These are phyloP conservation scores for Meteorus sp. DNA, from an alignment of 1,140 invertebrate species.

Conservation along the genomic window DNA sequence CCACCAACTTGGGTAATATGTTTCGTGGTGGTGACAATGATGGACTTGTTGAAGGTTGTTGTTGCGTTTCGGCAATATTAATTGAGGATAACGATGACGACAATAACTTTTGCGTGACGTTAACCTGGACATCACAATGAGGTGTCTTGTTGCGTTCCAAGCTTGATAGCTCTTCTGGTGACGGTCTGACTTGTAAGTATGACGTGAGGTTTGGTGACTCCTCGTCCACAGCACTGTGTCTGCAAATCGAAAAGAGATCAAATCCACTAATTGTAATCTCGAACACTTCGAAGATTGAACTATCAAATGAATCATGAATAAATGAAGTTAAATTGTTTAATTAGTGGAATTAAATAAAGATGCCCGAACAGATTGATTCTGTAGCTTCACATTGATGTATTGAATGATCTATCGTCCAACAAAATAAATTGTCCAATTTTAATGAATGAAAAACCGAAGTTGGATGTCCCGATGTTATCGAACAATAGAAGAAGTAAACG, in stretches of 20 bases:
- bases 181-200: background rate
- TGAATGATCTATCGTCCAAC: too few relatives aligned
- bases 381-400: too few relatives aligned
- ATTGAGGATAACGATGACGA: background rate
- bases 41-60: background rate
- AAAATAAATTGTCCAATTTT: too few relatives aligned
- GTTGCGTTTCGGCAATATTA: background rate
- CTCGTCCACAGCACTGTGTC: slow-evolving; percentile 44
- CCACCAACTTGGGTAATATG: background rate
- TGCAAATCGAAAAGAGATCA: slow-evolving; percentile 21
- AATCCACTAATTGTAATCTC: background rate
- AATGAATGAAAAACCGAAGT: too few relatives aligned
- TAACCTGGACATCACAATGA: background rate
- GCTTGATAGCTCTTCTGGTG: slow-evolving; percentile 6
- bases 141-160: background rate
- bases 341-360: too few relatives aligned
- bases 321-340: too few relatives aligned
- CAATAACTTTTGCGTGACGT: background rate
- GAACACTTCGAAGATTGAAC: too few relatives aligned
- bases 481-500: too few relatives aligned
- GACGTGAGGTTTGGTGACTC: slow-evolving; percentile 39
- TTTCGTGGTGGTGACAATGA: background rate
- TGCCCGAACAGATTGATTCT: too few relatives aligned
- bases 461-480: too few relatives aligned
- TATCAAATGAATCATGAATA: too few relatives aligned